A percentile compares a stretch with the other conserved stretches of the same genome.
phyloP scores from a whole-genome alignment of 2,113 vertebrate species.

The Donacobius atricapilla region DNA sequence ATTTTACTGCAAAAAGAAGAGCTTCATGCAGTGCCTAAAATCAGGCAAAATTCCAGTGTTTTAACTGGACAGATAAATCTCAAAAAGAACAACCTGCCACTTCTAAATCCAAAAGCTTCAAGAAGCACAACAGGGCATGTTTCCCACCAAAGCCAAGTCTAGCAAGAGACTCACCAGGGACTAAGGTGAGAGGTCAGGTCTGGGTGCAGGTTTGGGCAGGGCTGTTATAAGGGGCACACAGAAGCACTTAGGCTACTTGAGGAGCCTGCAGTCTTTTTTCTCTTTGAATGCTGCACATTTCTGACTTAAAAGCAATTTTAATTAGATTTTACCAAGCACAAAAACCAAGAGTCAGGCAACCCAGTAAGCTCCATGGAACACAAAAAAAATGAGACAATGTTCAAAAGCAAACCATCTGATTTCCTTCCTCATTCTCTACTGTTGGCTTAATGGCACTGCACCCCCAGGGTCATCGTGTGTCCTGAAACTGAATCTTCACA shows the following conservation, averaged over 20 bases:
- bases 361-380: background rate
- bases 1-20: background rate
- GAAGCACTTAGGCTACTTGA: background rate
- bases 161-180: background rate
- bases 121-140: background rate
- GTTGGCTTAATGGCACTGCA: background rate
- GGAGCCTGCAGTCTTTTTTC: background rate
- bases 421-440: background rate
- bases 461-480: background rate
- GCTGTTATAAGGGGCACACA: background rate
- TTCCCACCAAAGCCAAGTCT: background rate
- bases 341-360: background rate
- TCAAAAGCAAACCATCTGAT: background rate
- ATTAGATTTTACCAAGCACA: background rate
- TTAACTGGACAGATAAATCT: background rate
- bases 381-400: background rate
- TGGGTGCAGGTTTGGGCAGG: background rate
- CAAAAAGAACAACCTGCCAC: background rate
- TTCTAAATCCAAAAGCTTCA: background rate
- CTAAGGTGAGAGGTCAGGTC: background rate
- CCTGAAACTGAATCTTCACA: background rate
- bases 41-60: background rate
- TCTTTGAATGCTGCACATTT: background rate
- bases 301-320: background rate
- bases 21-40: background rate